Evolutionary conservation across 2,797 vertebrate species (phyloP).

Genomic region (Morus bassanus): DNA sequence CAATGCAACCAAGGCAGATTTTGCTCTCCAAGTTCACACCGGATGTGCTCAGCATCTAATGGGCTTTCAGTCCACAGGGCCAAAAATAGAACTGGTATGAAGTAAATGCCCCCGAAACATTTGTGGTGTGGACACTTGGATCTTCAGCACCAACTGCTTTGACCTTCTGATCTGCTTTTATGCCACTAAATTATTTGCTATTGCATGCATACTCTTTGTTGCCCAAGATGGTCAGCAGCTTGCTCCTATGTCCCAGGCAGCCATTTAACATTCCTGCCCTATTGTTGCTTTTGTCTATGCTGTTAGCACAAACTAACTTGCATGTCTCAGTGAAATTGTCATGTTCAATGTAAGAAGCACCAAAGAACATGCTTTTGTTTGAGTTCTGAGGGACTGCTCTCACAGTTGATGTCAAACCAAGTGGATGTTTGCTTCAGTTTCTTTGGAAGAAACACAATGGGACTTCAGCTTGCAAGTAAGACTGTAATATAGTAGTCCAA

Average conservation of each 20-base stretch:
- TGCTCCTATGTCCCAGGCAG: neutral
- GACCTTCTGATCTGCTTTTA: neutral
- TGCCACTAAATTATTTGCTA: neutral
- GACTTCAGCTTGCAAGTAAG: neutral
- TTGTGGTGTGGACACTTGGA: neutral
- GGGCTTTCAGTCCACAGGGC: neutral
- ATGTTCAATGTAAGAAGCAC: neutral
- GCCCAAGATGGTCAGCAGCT: neutral
- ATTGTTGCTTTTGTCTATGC: neutral
- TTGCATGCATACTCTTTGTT: fast-evolving
- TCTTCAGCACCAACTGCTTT: neutral
- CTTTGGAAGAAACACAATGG: neutral
- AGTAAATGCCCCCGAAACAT: neutral
- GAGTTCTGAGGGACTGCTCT: neutral
- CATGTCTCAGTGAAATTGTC: neutral
- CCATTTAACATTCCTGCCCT: neutral
- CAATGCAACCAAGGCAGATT: neutral
- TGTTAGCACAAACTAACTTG: neutral
- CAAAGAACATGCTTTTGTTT: neutral
- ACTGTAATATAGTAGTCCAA: neutral
- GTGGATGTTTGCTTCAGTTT: neutral
- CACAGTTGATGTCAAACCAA: neutral
- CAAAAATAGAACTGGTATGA: neutral
- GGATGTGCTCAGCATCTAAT: neutral
- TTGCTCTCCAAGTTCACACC: neutral